These are phyloP conservation scores for Proterorhinus semilunaris DNA, from an alignment of 2,113 vertebrate genomes.

Conservation along the genomic window DNA sequence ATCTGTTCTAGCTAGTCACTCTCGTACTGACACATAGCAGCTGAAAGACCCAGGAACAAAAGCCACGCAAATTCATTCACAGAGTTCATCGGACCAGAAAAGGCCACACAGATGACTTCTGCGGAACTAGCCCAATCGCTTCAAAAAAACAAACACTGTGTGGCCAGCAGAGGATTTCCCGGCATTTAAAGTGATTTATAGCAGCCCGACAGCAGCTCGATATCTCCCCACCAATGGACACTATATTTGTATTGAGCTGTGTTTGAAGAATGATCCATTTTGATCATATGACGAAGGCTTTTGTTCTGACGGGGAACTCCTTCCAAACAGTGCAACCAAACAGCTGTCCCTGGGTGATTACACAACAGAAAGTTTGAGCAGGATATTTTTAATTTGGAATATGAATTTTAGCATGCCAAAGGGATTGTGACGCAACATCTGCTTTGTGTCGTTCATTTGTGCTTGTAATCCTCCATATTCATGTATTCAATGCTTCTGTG, in stretches of 20 bases:
- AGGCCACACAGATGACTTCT: neutral
- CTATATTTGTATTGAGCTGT: constrained; percentile 50
- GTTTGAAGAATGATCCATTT: constrained; percentile 57
- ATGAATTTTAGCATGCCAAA: neutral
- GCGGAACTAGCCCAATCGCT: constrained; percentile 10
- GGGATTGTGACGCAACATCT: too few species aligned
- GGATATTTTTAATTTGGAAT: neutral
- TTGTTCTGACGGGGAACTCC: constrained; percentile 38
- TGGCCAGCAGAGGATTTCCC: constrained; percentile 26
- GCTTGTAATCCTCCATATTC: too few species aligned
- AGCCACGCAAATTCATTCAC: constrained; percentile 15
- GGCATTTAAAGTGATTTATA: constrained; percentile 46
- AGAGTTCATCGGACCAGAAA: constrained; percentile 8
- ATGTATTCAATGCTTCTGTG: too few species aligned
- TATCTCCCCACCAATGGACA: constrained; percentile 38
- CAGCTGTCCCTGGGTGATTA: neutral
- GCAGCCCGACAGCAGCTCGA: constrained; percentile 49
- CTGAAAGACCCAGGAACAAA: constrained; percentile 11
- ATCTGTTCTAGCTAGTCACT: constrained; percentile 22
- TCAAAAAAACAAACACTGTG: neutral
- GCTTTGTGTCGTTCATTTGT: too few species aligned
- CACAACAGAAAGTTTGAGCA: neutral
- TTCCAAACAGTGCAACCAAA: constrained; percentile 33
- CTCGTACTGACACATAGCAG: constrained; percentile 22
- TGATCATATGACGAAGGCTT: constrained; percentile 52